Evolutionary conservation across 1,140 invertebrate genomes (phyloP).

Genomic region (Orchestia grillus): DNA sequence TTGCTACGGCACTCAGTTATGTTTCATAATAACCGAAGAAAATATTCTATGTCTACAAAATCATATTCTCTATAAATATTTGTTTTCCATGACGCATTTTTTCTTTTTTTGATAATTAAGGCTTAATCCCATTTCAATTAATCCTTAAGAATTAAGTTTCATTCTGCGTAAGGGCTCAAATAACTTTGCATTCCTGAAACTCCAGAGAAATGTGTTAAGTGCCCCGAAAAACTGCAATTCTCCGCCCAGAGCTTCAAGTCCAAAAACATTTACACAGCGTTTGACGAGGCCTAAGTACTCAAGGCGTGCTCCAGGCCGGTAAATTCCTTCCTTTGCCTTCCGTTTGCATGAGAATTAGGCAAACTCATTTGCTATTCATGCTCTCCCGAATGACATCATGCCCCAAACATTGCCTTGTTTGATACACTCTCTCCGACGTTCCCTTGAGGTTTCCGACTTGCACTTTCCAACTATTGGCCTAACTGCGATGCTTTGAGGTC

Average conservation of each 20-base stretch:
- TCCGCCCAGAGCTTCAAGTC: neutral
- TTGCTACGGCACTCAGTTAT: neutral
- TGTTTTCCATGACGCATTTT: neutral
- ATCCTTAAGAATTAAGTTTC: neutral
- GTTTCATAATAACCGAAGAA: neutral
- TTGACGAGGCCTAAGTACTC: neutral
- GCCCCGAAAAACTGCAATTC: neutral
- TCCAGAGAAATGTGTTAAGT: neutral
- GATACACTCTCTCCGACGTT: neutral
- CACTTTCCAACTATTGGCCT: neutral
- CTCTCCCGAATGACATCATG: neutral
- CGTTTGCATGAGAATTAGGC: neutral
- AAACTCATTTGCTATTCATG: conserved; percentile 1
- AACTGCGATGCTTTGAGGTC: neutral
- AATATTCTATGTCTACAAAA: neutral
- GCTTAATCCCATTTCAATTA: neutral
- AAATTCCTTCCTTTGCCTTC: neutral
- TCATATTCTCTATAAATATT: neutral
- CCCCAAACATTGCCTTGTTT: neutral
- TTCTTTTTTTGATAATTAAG: neutral
- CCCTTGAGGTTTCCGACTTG: neutral
- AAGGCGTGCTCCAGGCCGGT: neutral
- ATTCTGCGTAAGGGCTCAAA: neutral
- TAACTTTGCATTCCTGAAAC: neutral
- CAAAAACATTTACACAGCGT: neutral